Base-by-base conservation (phyloP, 2,888 invertebrate species). In the Apoderus coryli region DNA sequence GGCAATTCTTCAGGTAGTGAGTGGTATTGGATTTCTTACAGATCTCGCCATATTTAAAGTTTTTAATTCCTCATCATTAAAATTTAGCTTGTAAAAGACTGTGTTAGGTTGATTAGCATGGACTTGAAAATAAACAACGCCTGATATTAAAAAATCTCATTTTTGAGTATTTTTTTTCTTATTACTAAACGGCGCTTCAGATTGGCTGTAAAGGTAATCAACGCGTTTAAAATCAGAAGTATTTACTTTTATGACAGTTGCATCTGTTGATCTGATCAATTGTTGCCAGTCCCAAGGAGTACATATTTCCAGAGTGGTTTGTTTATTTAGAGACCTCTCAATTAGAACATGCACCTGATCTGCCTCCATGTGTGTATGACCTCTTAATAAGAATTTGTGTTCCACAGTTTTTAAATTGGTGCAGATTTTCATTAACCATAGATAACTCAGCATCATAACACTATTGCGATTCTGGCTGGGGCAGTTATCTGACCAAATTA, bases 401-500 rank as follows among this genome's bases (percentile, higher is more conserved):
- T 34, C 19, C 10, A 36, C 31, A 9, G 10, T 14, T 30, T 31
- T 36, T 24, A 36, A 14, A 13, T 26, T 27, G 12, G 33, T 22
- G 11, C 14, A 25, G 14, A 12, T 23, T 22, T 31, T 19, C 14
- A 31, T 12, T 7, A 33, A 14, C 28, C 30, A 36, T 16, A 33
- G 27, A 15, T 33, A 36, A 7, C 15, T 16, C 27, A 32, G 25
- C 3, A 29, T 19, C 25, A 36, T 33, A 16, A 27, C 19, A 5
- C 23, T 26, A 26, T 36, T 36, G 12, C 29, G 7, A 10, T 35
- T 33, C 15, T 34, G 32, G 16, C 19, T 16, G 11, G 26, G 27
- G 23, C 35, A 33, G 14, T 35, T 35, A 22, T 41, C 41, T 31
- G 41, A 29, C 29, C 22, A 22, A 6, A 27, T 14, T 7, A 16